Evolutionary conservation across 2,113 vertebrate genomes (phyloP), one percentile per base, ranked within the genome.

Genomic region (Pangasianodon gigas): DNA sequence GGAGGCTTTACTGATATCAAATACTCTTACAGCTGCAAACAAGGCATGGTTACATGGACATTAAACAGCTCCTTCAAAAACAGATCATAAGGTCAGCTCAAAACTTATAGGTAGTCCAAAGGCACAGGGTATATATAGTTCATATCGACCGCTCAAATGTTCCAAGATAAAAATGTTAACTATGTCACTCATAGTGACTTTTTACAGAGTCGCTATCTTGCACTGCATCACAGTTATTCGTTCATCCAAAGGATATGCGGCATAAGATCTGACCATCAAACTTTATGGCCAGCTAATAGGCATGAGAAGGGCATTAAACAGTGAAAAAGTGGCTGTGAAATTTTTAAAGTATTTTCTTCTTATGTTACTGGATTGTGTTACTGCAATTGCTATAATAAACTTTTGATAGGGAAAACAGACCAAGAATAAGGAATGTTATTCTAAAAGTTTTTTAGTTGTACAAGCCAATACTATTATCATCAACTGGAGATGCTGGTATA

Each of bases 271-370:
- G 80, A 69, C 62, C 32, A 88, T 74, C 65, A 84, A 74, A 84
- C 24, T 89, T 89, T 84, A 84, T 89, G 80, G 32, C 37, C 26
- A 84, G 65, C 10, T 79, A 85, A 85, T 65, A 60, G 82, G 69
- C 29, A 82, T 82, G 46, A 83, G 56, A 37, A 82, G 11, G 29
- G n/a, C 46, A 88, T 83, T 83, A 71, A 51, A 82, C 44, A 71
- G 21, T 44, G 56, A 69, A 46, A 71, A 52, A 82, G 7, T 83
- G 51, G 24, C 62, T 41, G 67, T 51, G 21, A 48, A 88, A 65
- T 81, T 71, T 54, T 86, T 24, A 2, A 19, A 29, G 65, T 56
- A 54, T 56, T 26, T 69, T 71, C 24, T 54, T 46, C 71, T 87
- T 79, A 26, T 52, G 8, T 84, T 83, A 58, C 81, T 58, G 81